Evolutionary conservation across 2,113 vertebrate species (phyloP), one percentile per base, ranked within the genome.

Genomic region (Tamias sibiricus): DNA sequence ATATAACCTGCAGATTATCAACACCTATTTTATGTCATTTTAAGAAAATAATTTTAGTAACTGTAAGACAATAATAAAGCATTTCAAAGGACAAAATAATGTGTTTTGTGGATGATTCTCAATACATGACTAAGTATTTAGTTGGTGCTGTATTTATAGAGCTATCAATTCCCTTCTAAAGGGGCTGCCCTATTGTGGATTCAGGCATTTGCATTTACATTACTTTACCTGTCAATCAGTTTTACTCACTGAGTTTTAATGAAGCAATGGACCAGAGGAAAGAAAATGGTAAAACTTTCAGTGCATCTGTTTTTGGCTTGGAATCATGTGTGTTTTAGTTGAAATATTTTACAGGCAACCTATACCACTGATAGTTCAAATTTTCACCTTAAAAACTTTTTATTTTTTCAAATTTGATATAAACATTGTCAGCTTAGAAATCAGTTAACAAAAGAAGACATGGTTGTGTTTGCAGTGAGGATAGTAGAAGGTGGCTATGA

Each of bases 191-290:
- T 54, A 28, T 57, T 71, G 66, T 83, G 49, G 91, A 87, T 76
- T 88, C 91, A 88, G 30, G 32, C 69, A 96, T 95, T 92, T 97
- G 91, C 91, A 97, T 96, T 92, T 96, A 68, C 68, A 95, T 94
- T 80, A 47, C 79, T 84, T 95, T 76, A 49, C 59, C 92, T 96
- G 89, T 96, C 91, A 91, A 80, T 97, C 95, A 96, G 35, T 87
- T 97, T 94, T 83, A 90, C 49, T 86, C 49, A 44, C 44, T 80
- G 75, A 90, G 37, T 37, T 93, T 96, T 95, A 97, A 96, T 52
- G 57, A 96, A 91, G 54, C 52, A 91, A 95, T 30, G 28, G 28
- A 19, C 52, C 52, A 91, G 44, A 77, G 49, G 28, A 96, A 89
- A 28, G 35, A 94, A 94, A 95, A 59, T 57, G 28, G 17, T 89